A percentile compares a stretch with the other conserved stretches of the same genome.
These are phyloP conservation scores for Anhinga anhinga DNA, from an alignment of 2,113 vertebrate species.

Conservation along the genomic window DNA sequence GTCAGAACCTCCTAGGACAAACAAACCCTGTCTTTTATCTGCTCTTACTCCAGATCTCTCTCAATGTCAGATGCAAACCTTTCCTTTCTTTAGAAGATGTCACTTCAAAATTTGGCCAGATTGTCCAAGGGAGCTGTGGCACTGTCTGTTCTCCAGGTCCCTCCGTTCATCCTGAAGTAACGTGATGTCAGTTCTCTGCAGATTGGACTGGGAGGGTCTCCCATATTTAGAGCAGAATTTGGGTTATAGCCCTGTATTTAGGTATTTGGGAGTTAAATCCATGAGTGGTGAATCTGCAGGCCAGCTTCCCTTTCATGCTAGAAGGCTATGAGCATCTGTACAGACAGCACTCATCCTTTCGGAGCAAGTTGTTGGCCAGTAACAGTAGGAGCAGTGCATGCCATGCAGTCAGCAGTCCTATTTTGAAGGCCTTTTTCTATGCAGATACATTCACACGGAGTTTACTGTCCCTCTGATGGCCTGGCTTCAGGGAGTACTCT, in stretches of 20 bases:
- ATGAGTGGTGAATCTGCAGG: neutral
- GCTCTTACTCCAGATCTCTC: neutral
- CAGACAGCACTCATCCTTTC: neutral
- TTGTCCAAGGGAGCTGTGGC: neutral
- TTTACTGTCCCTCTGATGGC: neutral
- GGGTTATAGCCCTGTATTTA: neutral
- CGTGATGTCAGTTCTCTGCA: neutral
- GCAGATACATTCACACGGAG: neutral
- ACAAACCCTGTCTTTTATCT: neutral
- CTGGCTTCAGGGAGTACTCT: neutral
- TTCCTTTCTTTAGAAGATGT: neutral
- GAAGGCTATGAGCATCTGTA: neutral
- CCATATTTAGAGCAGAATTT: neutral
- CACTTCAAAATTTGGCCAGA: neutral
- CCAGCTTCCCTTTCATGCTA: accelerated
- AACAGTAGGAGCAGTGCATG: neutral
- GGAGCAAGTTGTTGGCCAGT: neutral
- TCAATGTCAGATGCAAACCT: neutral
- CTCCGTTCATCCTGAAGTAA: neutral
- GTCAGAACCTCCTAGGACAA: neutral
- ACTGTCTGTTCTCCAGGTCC: neutral
- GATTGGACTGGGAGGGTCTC: neutral
- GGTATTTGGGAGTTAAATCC: neutral
- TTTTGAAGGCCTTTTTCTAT: neutral
- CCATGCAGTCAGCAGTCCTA: neutral